Base-by-base conservation (phyloP, 92 coral and sea anemone genomes). In the Epizoanthus fatuus region DNA sequence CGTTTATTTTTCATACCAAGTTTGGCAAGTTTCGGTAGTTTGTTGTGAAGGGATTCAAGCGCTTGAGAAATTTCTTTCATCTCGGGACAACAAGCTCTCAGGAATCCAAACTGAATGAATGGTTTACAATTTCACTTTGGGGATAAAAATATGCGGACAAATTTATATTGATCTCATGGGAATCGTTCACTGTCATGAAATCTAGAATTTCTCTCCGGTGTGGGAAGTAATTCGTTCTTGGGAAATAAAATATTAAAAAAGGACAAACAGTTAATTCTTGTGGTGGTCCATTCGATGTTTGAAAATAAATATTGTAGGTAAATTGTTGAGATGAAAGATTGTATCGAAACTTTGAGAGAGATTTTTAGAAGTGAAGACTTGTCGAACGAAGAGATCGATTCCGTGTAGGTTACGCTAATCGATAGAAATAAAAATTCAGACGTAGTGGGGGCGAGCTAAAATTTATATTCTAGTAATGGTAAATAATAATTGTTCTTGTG, bases 201-300 rank as follows among this genome's bases (percentile, higher is more conserved):
- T 77, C 82, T 77, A 68, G 47, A 16, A 59, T 22, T 38, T 77
- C 71, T 19, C 69, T 77, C n/a, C 40, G 56, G 22, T 59, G 69
- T 45, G 56, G 57, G 82, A 77, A 77, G 47, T 77, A 77, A 77
- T 59, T 77, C 82, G 69, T 20, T 77, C 82, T 77, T 59, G 69
- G 65, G 82, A 77, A 77, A 77, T 77, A 60, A 77, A 77, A 77
- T 77, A 77, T 77, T 77, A 39, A 77, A 77, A 76, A 77, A 59
- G 82, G 82, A 77, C 70, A 59, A 77, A 77, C 82, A 77, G 82
- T 77, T 77, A 60, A 77, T 77, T 77, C 14, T 77, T 77, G 58
- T 62, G 82, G 82, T 42, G 82, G 58, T 77, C 70, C 65, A 44
- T 60, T 77, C 82, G 82, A 60, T 77, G 82, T 44, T 69, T 60